Evolutionary conservation across 2,888 invertebrate species (phyloP).

Genomic region (Crossocerus cetratus): DNA sequence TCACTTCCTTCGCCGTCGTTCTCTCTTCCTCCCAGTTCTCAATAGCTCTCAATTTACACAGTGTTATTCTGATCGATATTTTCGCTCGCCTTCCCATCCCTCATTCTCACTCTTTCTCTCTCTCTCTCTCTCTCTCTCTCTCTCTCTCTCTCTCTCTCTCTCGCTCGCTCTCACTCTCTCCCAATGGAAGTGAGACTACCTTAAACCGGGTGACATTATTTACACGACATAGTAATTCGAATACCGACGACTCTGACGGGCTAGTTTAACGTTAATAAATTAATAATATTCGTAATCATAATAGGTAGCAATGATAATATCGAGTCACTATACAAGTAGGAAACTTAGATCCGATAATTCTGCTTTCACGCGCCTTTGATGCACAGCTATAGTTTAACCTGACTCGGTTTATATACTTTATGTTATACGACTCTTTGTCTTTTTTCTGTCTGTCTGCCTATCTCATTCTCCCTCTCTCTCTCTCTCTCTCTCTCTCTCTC

Average conservation of each 20-base stretch:
- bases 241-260: slow-evolving; percentile 30
- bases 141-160: slow-evolving; percentile 20
- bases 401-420: slow-evolving; percentile 26
- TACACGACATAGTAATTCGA: slow-evolving; percentile 47
- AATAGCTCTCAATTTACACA: not conserved
- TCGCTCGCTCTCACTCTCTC: slow-evolving; percentile 10
- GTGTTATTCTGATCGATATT: too few species aligned
- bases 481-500: slow-evolving; percentile 16
- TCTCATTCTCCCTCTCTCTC: slow-evolving; percentile 26
- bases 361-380: slow-evolving; percentile 23
- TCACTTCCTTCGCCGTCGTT: slow-evolving; percentile 15
- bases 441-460: slow-evolving; percentile 24
- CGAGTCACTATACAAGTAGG: slow-evolving; percentile 40
- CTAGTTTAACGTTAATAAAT: slow-evolving; percentile 50
- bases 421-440: slow-evolving; percentile 24
- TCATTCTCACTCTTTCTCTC: slow-evolving; percentile 17
- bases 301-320: slow-evolving; percentile 25
- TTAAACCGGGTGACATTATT: slow-evolving; percentile 47
- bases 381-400: slow-evolving; percentile 25
- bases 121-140: slow-evolving; percentile 12
- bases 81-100: too few species aligned
- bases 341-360: slow-evolving; percentile 37
- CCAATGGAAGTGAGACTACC: not conserved
- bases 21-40: slow-evolving; percentile 13
- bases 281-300: slow-evolving; percentile 43